A percentile compares a stretch with the other conserved stretches of the same genome.
phyloP scores from a whole-genome alignment of 2,113 vertebrate species.

The Pseudopodoces humilis region DNA sequence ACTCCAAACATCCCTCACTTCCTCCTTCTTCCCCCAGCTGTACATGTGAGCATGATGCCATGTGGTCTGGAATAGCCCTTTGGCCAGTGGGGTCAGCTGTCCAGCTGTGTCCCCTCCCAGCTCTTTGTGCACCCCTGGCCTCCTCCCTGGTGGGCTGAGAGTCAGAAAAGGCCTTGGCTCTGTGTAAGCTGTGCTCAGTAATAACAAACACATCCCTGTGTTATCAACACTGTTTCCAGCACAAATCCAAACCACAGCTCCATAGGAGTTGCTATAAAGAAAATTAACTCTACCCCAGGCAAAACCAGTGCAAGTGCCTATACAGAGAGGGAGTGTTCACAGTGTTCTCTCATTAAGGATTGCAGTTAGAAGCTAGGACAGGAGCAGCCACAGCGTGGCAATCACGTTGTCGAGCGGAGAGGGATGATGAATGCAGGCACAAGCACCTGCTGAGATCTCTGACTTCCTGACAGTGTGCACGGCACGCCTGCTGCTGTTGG shows the following conservation, averaged over 20 bases:
- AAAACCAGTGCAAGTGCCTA: not conserved
- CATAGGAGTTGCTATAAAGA: not conserved
- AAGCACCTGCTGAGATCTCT: not conserved
- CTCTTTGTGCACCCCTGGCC: not conserved
- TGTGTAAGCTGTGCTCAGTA: not conserved
- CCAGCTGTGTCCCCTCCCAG: not conserved
- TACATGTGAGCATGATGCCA: not conserved
- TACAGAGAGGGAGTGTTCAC: not conserved
- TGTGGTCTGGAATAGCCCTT: not conserved
- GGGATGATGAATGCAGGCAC: not conserved
- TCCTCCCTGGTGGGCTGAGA: not conserved
- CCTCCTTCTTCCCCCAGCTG: not conserved
- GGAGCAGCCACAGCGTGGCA: not conserved
- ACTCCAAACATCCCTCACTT: accelerated
- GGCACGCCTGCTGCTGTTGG: not conserved
- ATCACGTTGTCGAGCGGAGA: accelerated
- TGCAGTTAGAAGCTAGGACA: not conserved
- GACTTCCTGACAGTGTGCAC: not conserved
- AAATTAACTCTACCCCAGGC: not conserved
- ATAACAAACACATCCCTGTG: not conserved
- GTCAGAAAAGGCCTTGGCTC: not conserved
- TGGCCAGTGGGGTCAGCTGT: not conserved
- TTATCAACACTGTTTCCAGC: not conserved
- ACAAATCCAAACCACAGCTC: not conserved
- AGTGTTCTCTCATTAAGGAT: not conserved